These are phyloP conservation scores for Riptortus pedestris DNA, from an alignment of 1,140 invertebrate species.

Conservation along the genomic window DNA sequence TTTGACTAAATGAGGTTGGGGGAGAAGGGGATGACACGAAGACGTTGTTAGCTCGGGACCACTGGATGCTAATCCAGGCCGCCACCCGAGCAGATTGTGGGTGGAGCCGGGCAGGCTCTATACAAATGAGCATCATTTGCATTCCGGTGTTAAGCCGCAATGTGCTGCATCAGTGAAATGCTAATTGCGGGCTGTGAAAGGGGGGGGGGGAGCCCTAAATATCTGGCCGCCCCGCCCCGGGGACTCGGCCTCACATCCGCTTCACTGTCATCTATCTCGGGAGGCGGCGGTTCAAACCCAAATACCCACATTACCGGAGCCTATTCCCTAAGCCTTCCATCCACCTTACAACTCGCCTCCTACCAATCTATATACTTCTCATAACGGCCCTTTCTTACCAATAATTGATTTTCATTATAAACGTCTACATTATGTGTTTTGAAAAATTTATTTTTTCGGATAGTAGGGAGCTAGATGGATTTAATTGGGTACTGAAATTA, in stretches of 20 bases:
- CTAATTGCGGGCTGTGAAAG: conserved; percentile 14
- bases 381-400: no score
- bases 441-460: no score
- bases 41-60: neutral
- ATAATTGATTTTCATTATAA: no score
- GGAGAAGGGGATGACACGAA: neutral
- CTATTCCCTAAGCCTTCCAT: no score
- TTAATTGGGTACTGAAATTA: no score
- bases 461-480: no score
- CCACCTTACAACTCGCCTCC: no score
- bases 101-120: conserved; percentile 5
- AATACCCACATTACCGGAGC: no score
- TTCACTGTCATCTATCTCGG: neutral
- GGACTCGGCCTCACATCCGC: neutral
- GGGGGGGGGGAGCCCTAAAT: neutral
- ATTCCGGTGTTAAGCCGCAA: conserved; percentile 13
- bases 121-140: conserved; percentile 17
- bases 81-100: conserved; percentile 12
- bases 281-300: no score
- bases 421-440: no score
- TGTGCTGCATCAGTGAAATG: conserved; percentile 18
- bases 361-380: no score
- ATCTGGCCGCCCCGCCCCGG: neutral
- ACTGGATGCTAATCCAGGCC: conserved; percentile 9
- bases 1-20: neutral